Base-by-base conservation (phyloP, 2,888 invertebrate genomes). In the Holacanthella duospinosa region DNA sequence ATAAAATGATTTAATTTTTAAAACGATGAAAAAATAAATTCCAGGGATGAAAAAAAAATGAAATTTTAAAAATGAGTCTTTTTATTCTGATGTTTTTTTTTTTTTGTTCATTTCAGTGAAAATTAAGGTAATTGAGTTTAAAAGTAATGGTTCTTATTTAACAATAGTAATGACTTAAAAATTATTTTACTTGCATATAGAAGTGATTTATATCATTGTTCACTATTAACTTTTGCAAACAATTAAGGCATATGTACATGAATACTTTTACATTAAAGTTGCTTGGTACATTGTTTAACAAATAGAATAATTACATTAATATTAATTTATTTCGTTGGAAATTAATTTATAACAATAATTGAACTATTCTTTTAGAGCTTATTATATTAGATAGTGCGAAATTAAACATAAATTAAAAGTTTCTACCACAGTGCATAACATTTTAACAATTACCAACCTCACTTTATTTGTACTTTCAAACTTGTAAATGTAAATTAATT, bases 231-330 rank as follows among this genome's bases (percentile, higher is more conserved):
- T 16, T 48, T 48, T 48, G 48, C 48, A 48, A 48, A 48, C 48
- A 48, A 48, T n/a, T 48, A 48, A 48, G 48, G 48, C 48, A 48
- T 48, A 48, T 48, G 48, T 48, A 48, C 48, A 48, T 16, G 48
- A 21, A 48, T n/a, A 48, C 48, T 48, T 36, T 6, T 16, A 36
- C 36, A 36, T 36, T 6, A 9, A 16, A 16, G 16, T 36, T 36
- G 36, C 36, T 36, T 36, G 9, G 16, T 36, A 6, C 9, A 36
- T 6, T 16, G 16, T 36, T 36, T 36, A 36, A 36, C 6, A 36
- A 36, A 36, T 36, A 36, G 16, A 36, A 36, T 16, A 36, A 36
- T 36, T 9, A 36, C 16, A 36, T 9, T 36, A 36, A 36, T 16
- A 36, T 16, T 36, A 16, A 16, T 36, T 36, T 36, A 36, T 36